Conservation (phyloP, 1,140 invertebrate genomes). For the Lepidostoma basale region DNA sequence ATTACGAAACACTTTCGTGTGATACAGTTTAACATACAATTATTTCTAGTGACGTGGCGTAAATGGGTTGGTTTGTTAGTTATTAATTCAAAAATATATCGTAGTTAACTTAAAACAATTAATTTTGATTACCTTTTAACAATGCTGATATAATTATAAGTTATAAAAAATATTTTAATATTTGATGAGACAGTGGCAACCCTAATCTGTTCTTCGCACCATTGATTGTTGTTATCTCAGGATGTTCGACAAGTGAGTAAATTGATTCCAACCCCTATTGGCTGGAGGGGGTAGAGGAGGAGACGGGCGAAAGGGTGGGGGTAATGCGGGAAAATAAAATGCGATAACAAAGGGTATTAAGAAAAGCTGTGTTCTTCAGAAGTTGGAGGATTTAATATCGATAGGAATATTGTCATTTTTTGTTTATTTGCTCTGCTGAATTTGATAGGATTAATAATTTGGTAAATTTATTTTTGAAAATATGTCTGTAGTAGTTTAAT, state of each 20-base stretch:
- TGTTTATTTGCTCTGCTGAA: conserved; percentile 1
- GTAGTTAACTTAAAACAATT: too few species aligned
- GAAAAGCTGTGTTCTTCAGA: conserved; percentile 16
- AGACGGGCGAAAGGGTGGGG: background rate
- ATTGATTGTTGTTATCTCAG: conserved; percentile 46
- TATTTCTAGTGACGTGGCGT: too few species aligned
- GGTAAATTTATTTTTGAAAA: background rate
- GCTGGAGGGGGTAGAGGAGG: background rate
- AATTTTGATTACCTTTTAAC: too few species aligned
- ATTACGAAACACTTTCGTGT: too few species aligned
- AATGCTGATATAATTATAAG: too few species aligned
- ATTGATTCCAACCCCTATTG: conserved; percentile 43
- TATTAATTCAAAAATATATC: too few species aligned
- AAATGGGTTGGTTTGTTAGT: too few species aligned
- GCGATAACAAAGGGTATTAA: conserved; percentile 27
- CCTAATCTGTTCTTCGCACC: conserved; percentile 26
- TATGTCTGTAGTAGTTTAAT: too few species aligned
- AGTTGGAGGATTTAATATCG: conserved; percentile 11
- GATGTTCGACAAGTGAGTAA: conserved; percentile 46
- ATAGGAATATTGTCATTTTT: conserved; percentile 20
- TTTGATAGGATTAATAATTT: conserved; percentile 6
- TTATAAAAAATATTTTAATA: too few species aligned
- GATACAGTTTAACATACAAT: too few species aligned
- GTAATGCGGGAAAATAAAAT: conserved; percentile 29
- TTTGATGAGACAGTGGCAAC: too few species aligned